phyloP scores from a whole-genome alignment of 64 coral and sea anemone species.

The Catalaphyllia jardinei region DNA sequence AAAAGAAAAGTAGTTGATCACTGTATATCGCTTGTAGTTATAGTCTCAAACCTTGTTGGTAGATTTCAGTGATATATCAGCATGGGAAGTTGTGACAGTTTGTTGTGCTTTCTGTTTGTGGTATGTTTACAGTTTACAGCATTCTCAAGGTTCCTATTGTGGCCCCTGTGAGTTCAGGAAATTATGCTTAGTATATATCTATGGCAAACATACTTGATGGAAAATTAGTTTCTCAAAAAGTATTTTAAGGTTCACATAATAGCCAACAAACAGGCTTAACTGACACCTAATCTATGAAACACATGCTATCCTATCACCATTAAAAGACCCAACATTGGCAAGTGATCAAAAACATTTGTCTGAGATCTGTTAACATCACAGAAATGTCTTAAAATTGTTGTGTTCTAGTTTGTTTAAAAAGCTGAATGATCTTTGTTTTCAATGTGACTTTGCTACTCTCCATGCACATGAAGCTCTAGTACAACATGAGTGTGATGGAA shows the following conservation, averaged over 20 bases:
- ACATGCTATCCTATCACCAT: background rate
- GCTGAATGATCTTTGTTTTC: too few species aligned
- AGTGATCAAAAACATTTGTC: background rate
- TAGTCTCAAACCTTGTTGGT: too few species aligned
- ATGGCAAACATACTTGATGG: background rate
- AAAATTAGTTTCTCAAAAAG: background rate
- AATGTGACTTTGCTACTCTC: too few species aligned
- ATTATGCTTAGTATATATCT: background rate
- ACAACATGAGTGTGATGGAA: background rate
- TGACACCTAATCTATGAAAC: constrained; percentile 4
- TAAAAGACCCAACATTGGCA: background rate
- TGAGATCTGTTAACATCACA: background rate
- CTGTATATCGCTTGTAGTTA: too few species aligned
- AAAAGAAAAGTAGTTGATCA: too few species aligned
- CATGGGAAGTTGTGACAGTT: background rate
- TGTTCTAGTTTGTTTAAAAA: too few species aligned
- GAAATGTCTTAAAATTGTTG: too few species aligned
- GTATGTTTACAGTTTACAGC: background rate
- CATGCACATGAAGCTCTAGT: background rate
- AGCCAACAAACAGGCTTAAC: background rate
- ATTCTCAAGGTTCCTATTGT: background rate
- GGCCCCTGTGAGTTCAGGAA: background rate
- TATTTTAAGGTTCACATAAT: background rate
- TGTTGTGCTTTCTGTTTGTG: background rate
- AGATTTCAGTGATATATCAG: background rate